phyloP scores from a whole-genome alignment of 2,888 invertebrate species.

The Plutella xylostella region DNA sequence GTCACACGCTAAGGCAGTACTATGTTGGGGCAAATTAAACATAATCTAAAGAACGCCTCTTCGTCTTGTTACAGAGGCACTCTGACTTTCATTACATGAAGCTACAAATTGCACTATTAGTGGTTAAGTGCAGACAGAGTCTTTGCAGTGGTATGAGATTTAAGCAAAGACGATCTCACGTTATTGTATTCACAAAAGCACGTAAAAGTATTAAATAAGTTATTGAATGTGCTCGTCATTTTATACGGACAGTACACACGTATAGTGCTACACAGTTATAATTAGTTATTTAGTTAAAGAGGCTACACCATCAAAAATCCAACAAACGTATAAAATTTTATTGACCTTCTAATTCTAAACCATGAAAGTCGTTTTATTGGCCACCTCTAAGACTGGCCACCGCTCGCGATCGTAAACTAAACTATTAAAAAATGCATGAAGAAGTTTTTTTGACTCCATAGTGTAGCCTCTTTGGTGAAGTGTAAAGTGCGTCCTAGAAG shows the following conservation, averaged over 20 bases:
- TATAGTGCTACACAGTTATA: conserved; percentile 54
- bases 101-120: conserved; percentile 65
- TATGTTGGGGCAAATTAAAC: conserved; percentile 30
- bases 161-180: conserved; percentile 43
- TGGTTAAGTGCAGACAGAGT: conserved; percentile 59
- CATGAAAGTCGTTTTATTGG: no score
- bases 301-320: conserved; percentile 1
- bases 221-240: conserved; percentile 58
- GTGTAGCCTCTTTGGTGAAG: no score
- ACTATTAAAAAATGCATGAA: no score
- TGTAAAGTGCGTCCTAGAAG: conserved; percentile 63
- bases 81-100: conserved; percentile 51
- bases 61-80: conserved; percentile 57
- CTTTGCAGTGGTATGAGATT: conserved; percentile 23
- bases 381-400: no score
- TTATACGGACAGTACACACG: conserved; percentile 19
- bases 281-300: conserved; percentile 7
- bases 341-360: no score
- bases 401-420: no score
- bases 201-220: conserved; percentile 50
- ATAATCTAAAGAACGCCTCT: conserved; percentile 44
- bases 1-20: conserved; percentile 67
- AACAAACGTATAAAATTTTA: no score
- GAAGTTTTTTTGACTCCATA: no score
- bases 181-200: conserved; percentile 65